Base-by-base conservation (phyloP, 2,888 invertebrate species). In the Liposcelis brunnea region DNA sequence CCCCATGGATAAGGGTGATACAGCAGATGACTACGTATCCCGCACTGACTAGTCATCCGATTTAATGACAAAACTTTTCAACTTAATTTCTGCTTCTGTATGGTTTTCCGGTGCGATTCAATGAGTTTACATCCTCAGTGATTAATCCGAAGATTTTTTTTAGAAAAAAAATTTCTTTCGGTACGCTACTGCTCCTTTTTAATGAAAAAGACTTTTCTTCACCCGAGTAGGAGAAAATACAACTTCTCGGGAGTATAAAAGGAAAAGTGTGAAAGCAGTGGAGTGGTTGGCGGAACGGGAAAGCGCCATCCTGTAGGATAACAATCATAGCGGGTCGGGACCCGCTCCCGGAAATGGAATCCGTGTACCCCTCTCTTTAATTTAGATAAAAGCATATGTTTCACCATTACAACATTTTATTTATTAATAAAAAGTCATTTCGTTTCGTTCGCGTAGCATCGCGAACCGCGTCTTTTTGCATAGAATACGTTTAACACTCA, bases 301-400 rank as follows among this genome's bases (percentile, higher is more conserved):
- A 21, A 19, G 19, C 19, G 7, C 19, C 40, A 19, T 40, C 40
- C 40, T 40, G 16, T n/a, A 40, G 40, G 40, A 40, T 40, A 40
- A 21, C 19, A 14, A 40, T 40, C 40, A 19, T n/a, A 40, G 40
- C 18, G 19, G 40, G 19, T 18, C 19, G 40, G 19, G 40, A 21
- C 19, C 12, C 19, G 19, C n/a, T n/a, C 19, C 40, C 15, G 40
- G 40, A 40, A 40, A 40, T 40, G 40, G 21, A 40, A 40, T 40
- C 40, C 40, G 40, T 40, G 40, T 14, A 21, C 40, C 40, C 40
- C 40, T 40, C 40, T 40, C 40, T 40, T 40, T 40, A 40, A 40
- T 40, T 40, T 40, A 40, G 40, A 40, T 40, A 40, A 40, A 40
- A 40, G 40, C 40, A 40, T 40, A 40, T 40, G 40, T 40, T 40